phyloP scores from a whole-genome alignment of 2,797 vertebrate species.

The Bradypodion pumilum region DNA sequence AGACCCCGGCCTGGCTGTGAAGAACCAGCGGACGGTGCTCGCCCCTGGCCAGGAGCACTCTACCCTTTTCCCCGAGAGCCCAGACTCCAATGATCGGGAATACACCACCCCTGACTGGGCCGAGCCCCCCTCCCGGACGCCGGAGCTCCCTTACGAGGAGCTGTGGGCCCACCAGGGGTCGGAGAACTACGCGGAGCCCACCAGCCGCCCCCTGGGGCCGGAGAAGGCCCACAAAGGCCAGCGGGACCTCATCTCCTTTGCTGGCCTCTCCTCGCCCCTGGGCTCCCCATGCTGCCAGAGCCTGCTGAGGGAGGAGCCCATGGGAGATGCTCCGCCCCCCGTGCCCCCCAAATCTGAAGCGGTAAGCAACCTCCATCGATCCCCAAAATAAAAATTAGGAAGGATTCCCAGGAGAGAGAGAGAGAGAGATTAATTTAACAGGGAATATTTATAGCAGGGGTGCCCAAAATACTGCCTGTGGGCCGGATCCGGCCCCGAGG shows the following conservation, averaged over 20 bases:
- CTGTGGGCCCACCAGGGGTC: constrained; percentile 87
- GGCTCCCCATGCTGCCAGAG: constrained; percentile 68
- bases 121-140: constrained; percentile 79
- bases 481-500: too few species aligned
- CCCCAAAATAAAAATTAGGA: too few species aligned
- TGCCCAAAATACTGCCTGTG: too few species aligned
- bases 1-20: constrained; percentile 74
- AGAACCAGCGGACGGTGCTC: background rate
- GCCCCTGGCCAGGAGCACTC: background rate
- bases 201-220: constrained; percentile 32
- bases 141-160: constrained; percentile 92
- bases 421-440: too few species aligned
- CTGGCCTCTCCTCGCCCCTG: constrained; percentile 70
- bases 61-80: constrained; percentile 66
- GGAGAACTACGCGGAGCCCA: constrained; percentile 64
- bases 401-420: too few species aligned
- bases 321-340: constrained; percentile 83
- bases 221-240: constrained; percentile 78
- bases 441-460: too few species aligned
- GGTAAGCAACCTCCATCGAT: constrained; percentile 80
- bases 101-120: constrained; percentile 93
- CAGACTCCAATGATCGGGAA: constrained; percentile 84
- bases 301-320: constrained; percentile 72
- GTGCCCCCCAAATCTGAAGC: constrained; percentile 97
- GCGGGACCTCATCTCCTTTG: constrained; percentile 86